phyloP scores from a whole-genome alignment of 2,888 invertebrate species.

The Andrena flavipes region DNA sequence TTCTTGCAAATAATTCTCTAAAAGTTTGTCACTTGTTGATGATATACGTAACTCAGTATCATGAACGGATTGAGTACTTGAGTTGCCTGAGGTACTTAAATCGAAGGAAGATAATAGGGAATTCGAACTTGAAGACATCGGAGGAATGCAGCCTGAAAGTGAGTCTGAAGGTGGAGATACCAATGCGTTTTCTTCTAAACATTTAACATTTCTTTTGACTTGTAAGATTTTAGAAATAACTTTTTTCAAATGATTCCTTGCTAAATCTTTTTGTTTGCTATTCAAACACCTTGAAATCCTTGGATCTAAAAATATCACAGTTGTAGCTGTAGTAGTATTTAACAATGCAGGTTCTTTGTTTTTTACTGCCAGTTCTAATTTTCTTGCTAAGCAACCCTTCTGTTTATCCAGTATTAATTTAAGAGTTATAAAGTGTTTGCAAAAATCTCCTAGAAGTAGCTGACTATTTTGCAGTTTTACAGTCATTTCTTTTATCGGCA shows the following conservation, averaged over 20 bases:
- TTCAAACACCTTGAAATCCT: slow-evolving; percentile 2
- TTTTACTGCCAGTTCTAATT: slow-evolving; percentile 2
- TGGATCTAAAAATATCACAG: slow-evolving; percentile 1
- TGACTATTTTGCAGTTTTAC: too few relatives aligned
- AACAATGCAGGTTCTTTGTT: slow-evolving; percentile 4
- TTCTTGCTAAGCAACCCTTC: background rate
- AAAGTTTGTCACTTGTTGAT: background rate
- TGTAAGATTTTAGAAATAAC: slow-evolving; percentile 4
- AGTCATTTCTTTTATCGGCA: too few relatives aligned
- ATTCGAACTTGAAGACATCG: background rate
- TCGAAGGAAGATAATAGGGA: background rate
- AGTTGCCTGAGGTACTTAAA: background rate
- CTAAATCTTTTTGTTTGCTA: slow-evolving; percentile 1
- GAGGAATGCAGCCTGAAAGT: background rate
- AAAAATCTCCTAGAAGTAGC: too few relatives aligned
- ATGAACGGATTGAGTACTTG: background rate
- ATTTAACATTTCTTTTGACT: background rate
- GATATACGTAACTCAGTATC: background rate
- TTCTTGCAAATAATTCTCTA: background rate
- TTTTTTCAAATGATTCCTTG: slow-evolving; percentile 5
- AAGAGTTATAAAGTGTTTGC: too few relatives aligned
- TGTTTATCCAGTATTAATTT: too few relatives aligned
- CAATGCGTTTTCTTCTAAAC: background rate
- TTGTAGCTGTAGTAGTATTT: slow-evolving; percentile 1
- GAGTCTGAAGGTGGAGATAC: background rate